Conservation (phyloP, 1,140 invertebrate genomes). For the Hypothenemus hampei region DNA sequence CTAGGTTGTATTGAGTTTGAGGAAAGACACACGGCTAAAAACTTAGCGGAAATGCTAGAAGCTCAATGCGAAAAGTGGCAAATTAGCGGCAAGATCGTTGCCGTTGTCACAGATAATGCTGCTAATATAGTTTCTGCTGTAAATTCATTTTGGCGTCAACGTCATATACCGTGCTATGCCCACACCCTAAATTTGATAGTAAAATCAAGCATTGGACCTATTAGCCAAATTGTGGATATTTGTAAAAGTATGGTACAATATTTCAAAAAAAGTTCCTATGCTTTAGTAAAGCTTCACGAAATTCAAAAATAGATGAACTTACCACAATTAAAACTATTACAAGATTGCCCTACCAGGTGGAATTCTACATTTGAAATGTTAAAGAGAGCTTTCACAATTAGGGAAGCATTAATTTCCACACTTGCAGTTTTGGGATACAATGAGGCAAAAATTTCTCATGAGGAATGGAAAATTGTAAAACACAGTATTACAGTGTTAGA, state of each 20-base stretch:
- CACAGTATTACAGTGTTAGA: slow-evolving; percentile 10
- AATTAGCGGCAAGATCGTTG: slow-evolving; percentile 5
- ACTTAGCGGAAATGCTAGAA: neutral
- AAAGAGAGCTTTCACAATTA: slow-evolving; percentile 15
- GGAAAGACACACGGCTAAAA: slow-evolving; percentile 5
- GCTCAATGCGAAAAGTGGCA: neutral
- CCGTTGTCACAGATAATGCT: slow-evolving; percentile 1
- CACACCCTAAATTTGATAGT: slow-evolving; percentile 15
- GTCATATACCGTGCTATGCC: slow-evolving; percentile 11
- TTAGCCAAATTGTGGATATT: neutral
- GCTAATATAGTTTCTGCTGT: slow-evolving; percentile 7
- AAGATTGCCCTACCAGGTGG: slow-evolving; percentile 6
- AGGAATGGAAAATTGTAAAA: slow-evolving; percentile 15
- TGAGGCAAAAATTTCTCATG: neutral
- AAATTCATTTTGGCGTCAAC: neutral
- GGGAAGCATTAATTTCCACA: slow-evolving; percentile 10
- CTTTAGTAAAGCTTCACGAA: neutral
- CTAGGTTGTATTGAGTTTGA: slow-evolving; percentile 1
- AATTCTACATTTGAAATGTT: slow-evolving; percentile 23
- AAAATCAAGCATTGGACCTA: neutral
- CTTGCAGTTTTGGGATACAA: neutral
- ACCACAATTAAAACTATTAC: slow-evolving; percentile 11
- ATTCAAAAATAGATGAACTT: slow-evolving; percentile 12
- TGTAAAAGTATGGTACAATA: slow-evolving; percentile 4
- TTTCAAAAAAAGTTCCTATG: slow-evolving; percentile 9